phyloP scores from a whole-genome alignment of 2,888 invertebrate genomes.

The Cistogaster globosa region DNA sequence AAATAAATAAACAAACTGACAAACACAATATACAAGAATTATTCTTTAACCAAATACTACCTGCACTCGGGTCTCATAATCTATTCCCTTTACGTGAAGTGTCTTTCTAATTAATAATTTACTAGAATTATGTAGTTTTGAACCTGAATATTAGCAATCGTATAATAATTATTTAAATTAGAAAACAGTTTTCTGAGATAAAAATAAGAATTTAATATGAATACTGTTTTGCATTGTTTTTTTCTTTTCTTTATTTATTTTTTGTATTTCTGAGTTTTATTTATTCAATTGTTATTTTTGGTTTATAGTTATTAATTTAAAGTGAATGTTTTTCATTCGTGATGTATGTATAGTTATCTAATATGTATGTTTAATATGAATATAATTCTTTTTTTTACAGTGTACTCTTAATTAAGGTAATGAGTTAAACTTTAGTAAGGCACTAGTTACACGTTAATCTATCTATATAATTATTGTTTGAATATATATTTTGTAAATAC shows the following conservation, averaged over 20 bases:
- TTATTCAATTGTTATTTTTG: constrained; percentile 48
- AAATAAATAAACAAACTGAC: no score
- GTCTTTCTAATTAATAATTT: neutral
- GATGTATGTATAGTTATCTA: constrained; percentile 17
- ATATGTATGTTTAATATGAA: constrained; percentile 32
- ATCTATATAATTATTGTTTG: constrained; percentile 51
- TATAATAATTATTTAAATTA: constrained; percentile 13
- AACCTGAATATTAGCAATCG: neutral
- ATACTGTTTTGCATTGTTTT: constrained; percentile 71
- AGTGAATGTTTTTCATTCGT: constrained; percentile 15
- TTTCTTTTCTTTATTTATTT: no score
- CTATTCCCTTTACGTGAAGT: no score
- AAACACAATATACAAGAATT: neutral
- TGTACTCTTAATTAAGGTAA: constrained; percentile 77
- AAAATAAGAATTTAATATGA: constrained; percentile 65
- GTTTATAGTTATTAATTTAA: constrained; percentile 53
- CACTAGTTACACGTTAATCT: constrained; percentile 82
- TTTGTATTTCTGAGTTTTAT: constrained; percentile 48
- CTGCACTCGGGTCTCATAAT: no score
- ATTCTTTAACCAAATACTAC: neutral
- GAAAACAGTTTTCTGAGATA: constrained; percentile 21
- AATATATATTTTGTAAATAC: constrained; percentile 49
- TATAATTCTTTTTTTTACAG: constrained; percentile 48
- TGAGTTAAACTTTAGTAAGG: constrained; percentile 82
- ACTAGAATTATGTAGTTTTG: neutral